phyloP scores from a whole-genome alignment of 2,113 vertebrate species.

The Hippocampus zosterae region DNA sequence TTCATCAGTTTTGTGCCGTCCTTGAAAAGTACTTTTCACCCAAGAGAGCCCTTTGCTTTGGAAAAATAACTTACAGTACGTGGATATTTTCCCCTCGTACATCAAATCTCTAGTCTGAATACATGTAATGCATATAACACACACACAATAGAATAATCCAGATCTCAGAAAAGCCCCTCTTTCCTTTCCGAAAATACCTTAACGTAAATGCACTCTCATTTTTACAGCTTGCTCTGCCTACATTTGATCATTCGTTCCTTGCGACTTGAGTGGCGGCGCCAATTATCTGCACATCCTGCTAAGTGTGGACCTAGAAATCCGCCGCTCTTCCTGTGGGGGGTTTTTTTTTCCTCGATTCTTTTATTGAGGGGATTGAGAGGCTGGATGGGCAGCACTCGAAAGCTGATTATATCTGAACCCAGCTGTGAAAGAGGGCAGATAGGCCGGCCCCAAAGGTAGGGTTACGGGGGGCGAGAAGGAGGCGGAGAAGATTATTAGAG shows the following conservation, averaged over 20 bases:
- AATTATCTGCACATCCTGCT: conserved; percentile 56
- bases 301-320: conserved; percentile 53
- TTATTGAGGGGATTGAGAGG: conserved; percentile 58
- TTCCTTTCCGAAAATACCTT: neutral
- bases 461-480: conserved; percentile 26
- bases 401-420: conserved; percentile 65
- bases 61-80: too few species aligned
- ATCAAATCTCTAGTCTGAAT: neutral
- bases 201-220: conserved; percentile 8
- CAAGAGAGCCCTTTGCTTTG: too few species aligned
- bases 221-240: conserved; percentile 12
- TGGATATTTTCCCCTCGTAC: neutral
- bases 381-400: conserved; percentile 51
- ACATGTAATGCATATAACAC: neutral
- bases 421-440: conserved; percentile 46
- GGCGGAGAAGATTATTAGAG: conserved; percentile 25
- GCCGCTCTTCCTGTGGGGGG: conserved; percentile 50
- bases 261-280: conserved; percentile 28
- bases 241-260: conserved; percentile 27
- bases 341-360: conserved; percentile 37
- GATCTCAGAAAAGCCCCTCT: neutral
- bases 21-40: too few species aligned
- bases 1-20: too few species aligned
- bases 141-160: neutral
- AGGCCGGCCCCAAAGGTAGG: conserved; percentile 34